Evolutionary conservation across 2,113 vertebrate genomes (phyloP), one percentile per base, ranked within the genome.

Genomic region (Ochotona princeps): DNA sequence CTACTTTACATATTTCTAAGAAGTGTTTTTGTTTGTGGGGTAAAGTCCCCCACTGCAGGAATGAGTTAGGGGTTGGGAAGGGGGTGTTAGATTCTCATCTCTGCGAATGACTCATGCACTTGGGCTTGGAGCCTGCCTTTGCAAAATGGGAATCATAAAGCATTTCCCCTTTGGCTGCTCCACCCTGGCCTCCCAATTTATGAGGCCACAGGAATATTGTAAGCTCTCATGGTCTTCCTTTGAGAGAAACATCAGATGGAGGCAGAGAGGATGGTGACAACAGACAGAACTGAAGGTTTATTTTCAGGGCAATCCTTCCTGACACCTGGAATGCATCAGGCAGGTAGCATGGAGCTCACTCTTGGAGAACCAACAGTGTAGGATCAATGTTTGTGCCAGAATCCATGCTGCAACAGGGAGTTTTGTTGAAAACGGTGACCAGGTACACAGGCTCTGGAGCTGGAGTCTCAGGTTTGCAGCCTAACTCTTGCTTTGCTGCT

Each of bases 51-150:
- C 38, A 25, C 11, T 11, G 8, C 26, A 38, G 61, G 51, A 70
- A 47, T 65, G 44, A 74, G 70, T 76, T 91, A 30, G 20, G 35
- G 44, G 20, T n/a, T 21, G 57, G 10, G 20, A 69, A 51, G 2
- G 6, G 28, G 47, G 38, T 26, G 8, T 67, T 63, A 72, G 83
- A 84, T 72, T 95, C 85, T 92, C 78, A 92, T 93, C 88, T 95
- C 89, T 84, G 63, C 15, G 30, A 14, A 32, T 96, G 96, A 96
- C 86, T 96, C 95, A 95, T 8, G 17, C 30, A 28, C 87, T 88
- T 70, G 65, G 73, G 9, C 51, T 72, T 81, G 32, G 85, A 91
- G 82, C 12, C 57, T 78, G 28, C 23, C 60, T 95, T 61, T 87
- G 81, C 32, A 44, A 89, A 93, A 91, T n/a, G 79, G 35, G 51